phyloP scores from a whole-genome alignment of 2,888 invertebrate genomes.

The Geotrupes spiniger region DNA sequence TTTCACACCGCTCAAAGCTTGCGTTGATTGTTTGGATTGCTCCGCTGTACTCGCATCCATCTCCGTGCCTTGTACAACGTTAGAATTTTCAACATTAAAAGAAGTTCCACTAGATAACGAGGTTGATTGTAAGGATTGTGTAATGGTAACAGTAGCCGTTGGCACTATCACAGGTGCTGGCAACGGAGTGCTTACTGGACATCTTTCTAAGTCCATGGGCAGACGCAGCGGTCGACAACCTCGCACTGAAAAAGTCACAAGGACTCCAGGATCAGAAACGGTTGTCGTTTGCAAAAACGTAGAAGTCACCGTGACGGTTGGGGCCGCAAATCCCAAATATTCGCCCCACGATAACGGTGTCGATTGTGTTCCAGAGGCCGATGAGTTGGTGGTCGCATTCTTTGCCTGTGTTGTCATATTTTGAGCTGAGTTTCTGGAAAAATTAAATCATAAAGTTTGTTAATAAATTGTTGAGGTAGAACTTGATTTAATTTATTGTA shows the following conservation, averaged over 20 bases:
- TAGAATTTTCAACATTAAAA: no score
- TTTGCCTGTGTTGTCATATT: not conserved
- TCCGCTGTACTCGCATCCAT: no score
- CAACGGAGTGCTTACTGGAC: slow-evolving; percentile 25
- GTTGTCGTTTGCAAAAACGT: slow-evolving; percentile 38
- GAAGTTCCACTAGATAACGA: no score
- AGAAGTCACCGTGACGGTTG: slow-evolving; percentile 43
- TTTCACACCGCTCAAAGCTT: no score
- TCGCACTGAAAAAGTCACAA: slow-evolving; percentile 47
- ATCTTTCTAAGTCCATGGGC: slow-evolving; percentile 41
- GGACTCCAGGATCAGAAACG: slow-evolving; percentile 40
- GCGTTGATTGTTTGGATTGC: no score
- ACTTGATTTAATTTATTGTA: not conserved
- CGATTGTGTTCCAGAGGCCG: slow-evolving; percentile 18
- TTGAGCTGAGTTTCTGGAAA: no score
- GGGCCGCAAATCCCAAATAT: slow-evolving; percentile 44
- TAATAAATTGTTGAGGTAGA: not conserved
- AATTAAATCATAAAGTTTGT: no score
- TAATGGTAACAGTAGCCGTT: slow-evolving; percentile 11
- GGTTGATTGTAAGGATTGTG: no score
- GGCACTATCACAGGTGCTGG: slow-evolving; percentile 12
- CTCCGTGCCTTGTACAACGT: no score
- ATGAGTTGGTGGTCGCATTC: slow-evolving; percentile 1
- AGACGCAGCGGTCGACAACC: slow-evolving; percentile 46
- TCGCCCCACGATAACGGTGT: slow-evolving; percentile 42